Evolutionary conservation across 1,140 invertebrate genomes (phyloP).

Genomic region (Calosoma granatense): DNA sequence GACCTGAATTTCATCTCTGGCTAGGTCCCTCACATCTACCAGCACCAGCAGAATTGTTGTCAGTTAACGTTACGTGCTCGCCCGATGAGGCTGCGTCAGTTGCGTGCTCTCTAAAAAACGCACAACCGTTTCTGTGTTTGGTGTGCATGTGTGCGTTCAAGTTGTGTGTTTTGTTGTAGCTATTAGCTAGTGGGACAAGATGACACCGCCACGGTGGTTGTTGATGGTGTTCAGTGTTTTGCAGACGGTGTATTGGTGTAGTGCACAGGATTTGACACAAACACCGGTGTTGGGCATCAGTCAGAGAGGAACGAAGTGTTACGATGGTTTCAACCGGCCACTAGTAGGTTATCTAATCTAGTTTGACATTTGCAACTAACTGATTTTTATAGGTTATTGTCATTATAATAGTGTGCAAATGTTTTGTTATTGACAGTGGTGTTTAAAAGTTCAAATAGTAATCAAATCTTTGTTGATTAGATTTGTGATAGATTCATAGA

Average conservation of each 20-base stretch:
- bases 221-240: not conserved
- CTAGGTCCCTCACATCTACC: no score
- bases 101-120: no score
- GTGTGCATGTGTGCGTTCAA: not conserved
- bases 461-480: not conserved
- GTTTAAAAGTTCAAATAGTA: no score
- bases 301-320: constrained; percentile 23
- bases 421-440: not conserved
- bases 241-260: not conserved
- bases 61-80: no score
- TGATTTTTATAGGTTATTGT: not conserved
- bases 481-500: no score
- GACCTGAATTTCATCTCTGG: no score
- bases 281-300: constrained; percentile 20
- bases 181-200: not conserved
- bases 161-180: not conserved
- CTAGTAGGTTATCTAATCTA: constrained; percentile 20
- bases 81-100: not conserved
- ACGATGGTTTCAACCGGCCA: constrained; percentile 24
- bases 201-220: not conserved
- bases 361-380: not conserved
- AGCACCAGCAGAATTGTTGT: no score
- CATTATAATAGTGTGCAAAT: not conserved
- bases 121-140: not conserved
- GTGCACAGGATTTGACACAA: constrained; percentile 8